A percentile compares a stretch with the other conserved stretches of the same genome.
Evolutionary conservation across 2,113 vertebrate species (phyloP).

Genomic region (Platysteira castanea): DNA sequence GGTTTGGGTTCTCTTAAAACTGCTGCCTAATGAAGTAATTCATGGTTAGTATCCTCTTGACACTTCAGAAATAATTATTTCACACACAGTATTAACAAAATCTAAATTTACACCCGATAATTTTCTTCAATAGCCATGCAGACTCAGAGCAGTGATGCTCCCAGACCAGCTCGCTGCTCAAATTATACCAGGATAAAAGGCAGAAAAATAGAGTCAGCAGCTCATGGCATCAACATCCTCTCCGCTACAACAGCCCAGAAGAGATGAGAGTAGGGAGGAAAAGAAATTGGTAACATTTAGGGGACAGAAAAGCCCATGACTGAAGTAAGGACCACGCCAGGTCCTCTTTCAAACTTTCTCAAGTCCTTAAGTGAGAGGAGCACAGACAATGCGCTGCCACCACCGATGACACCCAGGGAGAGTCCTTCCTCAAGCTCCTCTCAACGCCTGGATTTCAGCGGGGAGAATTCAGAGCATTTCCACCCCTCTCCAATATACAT

Average conservation of each 20-base stretch:
- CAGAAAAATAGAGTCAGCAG: background rate
- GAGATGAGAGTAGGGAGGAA: background rate
- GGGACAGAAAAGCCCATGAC: background rate
- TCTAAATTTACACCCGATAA: background rate
- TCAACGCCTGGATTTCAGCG: background rate
- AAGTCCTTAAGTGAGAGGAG: background rate
- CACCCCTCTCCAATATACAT: constrained; percentile 9
- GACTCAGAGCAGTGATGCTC: background rate
- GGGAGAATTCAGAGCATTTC: constrained; percentile 28
- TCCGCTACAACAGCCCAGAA: background rate
- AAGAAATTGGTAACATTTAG: background rate
- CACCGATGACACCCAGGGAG: background rate
- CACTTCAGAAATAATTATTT: background rate
- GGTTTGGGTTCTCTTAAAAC: background rate
- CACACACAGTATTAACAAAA: background rate
- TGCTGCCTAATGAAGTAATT: constrained; percentile 32
- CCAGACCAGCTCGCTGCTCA: background rate
- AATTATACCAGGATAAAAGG: background rate
- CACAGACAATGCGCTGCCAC: background rate
- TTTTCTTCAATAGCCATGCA: background rate
- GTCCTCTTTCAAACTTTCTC: background rate
- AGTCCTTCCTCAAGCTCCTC: background rate
- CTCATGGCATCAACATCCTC: background rate
- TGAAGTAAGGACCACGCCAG: background rate
- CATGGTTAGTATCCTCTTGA: background rate